Percentiles rank a stretch among this genome's conserved stretches.
Evolutionary conservation across 2,888 invertebrate genomes (phyloP).

Genomic region (Balanococcus diminutus): DNA sequence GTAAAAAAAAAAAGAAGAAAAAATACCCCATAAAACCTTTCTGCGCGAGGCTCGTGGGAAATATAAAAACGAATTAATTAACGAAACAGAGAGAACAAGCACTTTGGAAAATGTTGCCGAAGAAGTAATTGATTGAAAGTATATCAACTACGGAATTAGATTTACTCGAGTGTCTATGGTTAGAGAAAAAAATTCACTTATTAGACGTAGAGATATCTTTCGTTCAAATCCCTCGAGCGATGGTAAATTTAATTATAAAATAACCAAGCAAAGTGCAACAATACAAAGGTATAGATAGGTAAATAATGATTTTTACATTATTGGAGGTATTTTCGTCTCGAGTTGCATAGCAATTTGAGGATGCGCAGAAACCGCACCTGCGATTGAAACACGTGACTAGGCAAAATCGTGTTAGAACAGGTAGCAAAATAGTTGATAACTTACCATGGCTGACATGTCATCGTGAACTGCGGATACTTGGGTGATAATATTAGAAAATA

Average conservation of each 20-base stretch:
- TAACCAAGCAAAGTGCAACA: constrained; percentile 12
- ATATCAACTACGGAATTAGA: constrained; percentile 37
- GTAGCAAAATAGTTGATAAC: not conserved
- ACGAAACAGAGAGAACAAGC: constrained; percentile 24
- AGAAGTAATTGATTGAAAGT: constrained; percentile 37
- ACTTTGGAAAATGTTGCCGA: constrained; percentile 24
- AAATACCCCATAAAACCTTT: not conserved
- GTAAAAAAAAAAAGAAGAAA: constrained; percentile 19
- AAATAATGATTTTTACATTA: constrained; percentile 32
- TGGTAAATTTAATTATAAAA: constrained; percentile 26
- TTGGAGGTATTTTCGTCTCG: not conserved
- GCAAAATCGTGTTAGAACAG: not conserved
- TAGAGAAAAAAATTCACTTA: constrained; percentile 15
- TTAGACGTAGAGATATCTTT: constrained; percentile 14
- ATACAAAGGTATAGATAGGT: not conserved
- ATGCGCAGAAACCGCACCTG: not conserved
- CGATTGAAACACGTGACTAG: not conserved
- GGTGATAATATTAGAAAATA: not conserved
- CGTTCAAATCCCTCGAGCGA: not conserved
- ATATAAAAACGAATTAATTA: constrained; percentile 31
- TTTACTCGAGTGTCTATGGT: constrained; percentile 14
- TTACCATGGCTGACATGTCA: constrained; percentile 10
- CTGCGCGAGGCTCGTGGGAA: not conserved
- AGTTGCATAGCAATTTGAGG: too few species aligned
- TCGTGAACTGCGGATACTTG: not conserved